phyloP scores from a whole-genome alignment of 2,797 vertebrate species.

The Miichthys miiuy region DNA sequence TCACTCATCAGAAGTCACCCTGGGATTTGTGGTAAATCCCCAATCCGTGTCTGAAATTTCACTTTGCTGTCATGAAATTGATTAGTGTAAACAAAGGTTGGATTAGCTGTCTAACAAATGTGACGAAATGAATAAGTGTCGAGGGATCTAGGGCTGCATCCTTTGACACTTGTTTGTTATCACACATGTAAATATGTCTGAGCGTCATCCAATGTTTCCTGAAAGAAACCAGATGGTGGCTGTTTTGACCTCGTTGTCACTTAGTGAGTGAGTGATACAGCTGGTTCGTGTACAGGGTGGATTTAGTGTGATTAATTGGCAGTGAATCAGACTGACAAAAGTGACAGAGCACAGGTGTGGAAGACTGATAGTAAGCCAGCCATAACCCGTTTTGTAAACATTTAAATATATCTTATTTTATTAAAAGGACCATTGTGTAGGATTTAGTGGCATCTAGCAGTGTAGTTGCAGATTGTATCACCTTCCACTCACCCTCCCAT shows the following conservation, averaged over 20 bases:
- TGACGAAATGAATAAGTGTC: constrained; percentile 40
- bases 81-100: constrained; percentile 39
- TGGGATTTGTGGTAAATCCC: constrained; percentile 26
- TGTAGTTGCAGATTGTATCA: too few relatives aligned
- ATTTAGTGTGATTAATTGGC: constrained; percentile 66
- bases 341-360: constrained; percentile 50
- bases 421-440: not conserved
- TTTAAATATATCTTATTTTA: not conserved
- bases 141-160: constrained; percentile 27
- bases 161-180: constrained; percentile 52
- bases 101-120: constrained; percentile 44
- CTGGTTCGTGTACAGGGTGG: constrained; percentile 24
- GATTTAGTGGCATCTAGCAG: too few relatives aligned
- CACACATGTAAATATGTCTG: constrained; percentile 39
- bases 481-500: too few relatives aligned
- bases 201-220: constrained; percentile 31
- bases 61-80: constrained; percentile 5
- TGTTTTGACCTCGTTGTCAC: constrained; percentile 56
- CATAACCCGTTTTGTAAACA: not conserved
- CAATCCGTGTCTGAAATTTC: constrained; percentile 12
- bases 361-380: constrained; percentile 16
- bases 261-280: constrained; percentile 36
- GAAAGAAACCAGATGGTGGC: constrained; percentile 70
- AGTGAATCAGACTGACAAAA: constrained; percentile 53
- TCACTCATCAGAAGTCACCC: constrained; percentile 18